phyloP scores from a whole-genome alignment of 2,888 invertebrate genomes.

The Helleia helle region DNA sequence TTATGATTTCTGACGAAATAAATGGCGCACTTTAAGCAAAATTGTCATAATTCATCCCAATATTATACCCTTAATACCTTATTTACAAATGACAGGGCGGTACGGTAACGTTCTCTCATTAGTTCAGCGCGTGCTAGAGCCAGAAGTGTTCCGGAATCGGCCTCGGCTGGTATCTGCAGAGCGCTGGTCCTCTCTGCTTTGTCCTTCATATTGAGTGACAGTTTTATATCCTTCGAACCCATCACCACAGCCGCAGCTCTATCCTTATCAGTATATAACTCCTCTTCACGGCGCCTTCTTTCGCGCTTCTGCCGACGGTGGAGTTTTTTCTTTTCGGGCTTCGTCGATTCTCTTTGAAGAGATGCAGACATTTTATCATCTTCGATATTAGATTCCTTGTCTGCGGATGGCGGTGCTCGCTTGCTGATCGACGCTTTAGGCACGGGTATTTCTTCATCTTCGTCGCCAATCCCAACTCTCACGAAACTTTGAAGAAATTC shows the following conservation, averaged over 20 bases:
- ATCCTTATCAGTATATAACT: constrained; percentile 92
- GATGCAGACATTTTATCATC: constrained; percentile 43
- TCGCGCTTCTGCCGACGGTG: constrained; percentile 52
- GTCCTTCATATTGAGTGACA: constrained; percentile 85
- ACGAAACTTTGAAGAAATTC: constrained; percentile 88
- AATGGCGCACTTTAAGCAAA: no score
- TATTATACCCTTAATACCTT: no score
- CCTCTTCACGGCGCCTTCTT: constrained; percentile 72
- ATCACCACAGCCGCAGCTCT: constrained; percentile 91
- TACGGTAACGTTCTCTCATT: constrained; percentile 80
- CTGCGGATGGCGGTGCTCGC: constrained; percentile 43
- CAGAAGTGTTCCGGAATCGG: constrained; percentile 83
- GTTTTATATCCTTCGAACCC: constrained; percentile 91
- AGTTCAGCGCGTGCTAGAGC: constrained; percentile 85
- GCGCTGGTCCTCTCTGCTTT: constrained; percentile 83
- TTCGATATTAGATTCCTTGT: constrained; percentile 38
- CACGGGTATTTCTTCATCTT: constrained; percentile 62
- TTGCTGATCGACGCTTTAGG: constrained; percentile 61
- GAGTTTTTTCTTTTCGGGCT: constrained; percentile 45
- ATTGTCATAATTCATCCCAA: no score
- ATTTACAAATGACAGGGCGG: constrained; percentile 83
- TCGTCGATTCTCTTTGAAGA: constrained; percentile 47
- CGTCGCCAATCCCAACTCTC: constrained; percentile 76
- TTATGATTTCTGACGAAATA: no score
- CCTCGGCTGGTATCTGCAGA: constrained; percentile 83